These are phyloP conservation scores for Drosophila anomalata DNA, from an alignment of 2,888 invertebrate genomes.

Conservation along the genomic window DNA sequence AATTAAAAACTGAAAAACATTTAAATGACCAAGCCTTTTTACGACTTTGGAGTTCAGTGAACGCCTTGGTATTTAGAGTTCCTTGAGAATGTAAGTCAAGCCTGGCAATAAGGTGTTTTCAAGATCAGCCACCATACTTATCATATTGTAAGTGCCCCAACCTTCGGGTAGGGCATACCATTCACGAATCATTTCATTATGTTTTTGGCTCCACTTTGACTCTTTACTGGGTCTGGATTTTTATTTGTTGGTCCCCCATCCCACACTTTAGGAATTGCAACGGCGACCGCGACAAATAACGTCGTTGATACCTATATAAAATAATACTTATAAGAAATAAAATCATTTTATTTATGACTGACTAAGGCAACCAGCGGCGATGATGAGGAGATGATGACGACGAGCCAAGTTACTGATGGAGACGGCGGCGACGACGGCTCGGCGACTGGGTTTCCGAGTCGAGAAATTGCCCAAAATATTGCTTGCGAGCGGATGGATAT, in stretches of 20 bases:
- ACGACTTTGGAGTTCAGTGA: conserved; percentile 51
- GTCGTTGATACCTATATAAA: conserved; percentile 44
- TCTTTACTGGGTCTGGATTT: conserved; percentile 16
- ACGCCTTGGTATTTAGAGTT: conserved; percentile 31
- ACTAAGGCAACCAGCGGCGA: conserved; percentile 40
- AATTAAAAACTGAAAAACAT: background rate
- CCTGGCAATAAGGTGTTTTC: conserved; percentile 49
- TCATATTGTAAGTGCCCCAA: conserved; percentile 54
- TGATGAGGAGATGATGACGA: conserved; percentile 51
- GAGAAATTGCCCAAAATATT: conserved; percentile 47
- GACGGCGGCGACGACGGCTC: conserved; percentile 29
- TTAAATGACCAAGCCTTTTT: background rate
- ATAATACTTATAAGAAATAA: conserved; percentile 54
- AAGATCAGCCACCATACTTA: conserved; percentile 57
- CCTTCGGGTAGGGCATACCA: conserved; percentile 61
- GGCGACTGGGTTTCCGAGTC: conserved; percentile 50
- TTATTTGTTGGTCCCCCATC: conserved; percentile 40
- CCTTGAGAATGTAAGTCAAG: conserved; percentile 34
- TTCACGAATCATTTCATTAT: conserved; percentile 38
- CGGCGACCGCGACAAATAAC: conserved; percentile 51
- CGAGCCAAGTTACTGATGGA: conserved; percentile 33
- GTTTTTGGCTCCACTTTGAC: conserved; percentile 9
- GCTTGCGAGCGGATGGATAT: conserved; percentile 57
- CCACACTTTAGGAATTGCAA: conserved; percentile 60
- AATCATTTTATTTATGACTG: conserved; percentile 74